Conservation (phyloP, 2,888 invertebrate genomes). For the Noctua janthe region DNA sequence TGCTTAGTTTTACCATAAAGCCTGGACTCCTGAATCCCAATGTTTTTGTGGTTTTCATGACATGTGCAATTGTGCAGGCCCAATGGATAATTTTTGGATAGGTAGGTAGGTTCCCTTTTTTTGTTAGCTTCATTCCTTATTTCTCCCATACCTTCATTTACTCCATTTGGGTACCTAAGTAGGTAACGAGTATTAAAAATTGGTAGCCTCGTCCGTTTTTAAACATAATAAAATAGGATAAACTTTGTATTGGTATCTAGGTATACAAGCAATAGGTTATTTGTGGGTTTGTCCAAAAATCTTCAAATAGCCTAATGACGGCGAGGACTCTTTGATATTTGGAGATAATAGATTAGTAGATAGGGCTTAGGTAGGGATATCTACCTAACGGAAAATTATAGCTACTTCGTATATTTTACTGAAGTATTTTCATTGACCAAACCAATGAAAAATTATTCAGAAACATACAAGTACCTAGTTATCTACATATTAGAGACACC, state of each 20-base stretch:
- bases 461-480: not conserved
- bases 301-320: not conserved
- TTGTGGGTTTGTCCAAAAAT: slow-evolving; percentile 13
- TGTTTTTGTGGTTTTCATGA: not conserved
- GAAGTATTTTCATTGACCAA: not conserved
- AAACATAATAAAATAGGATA: too few relatives aligned
- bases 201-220: too few relatives aligned
- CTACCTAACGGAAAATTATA: not conserved
- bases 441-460: not conserved
- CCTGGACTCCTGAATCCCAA: not conserved
- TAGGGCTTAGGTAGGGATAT: not conserved
- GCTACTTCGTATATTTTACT: not conserved
- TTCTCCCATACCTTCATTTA: too few relatives aligned
- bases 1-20: not conserved
- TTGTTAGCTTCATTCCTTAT: too few relatives aligned
- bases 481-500: not conserved
- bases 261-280: not conserved
- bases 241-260: too few relatives aligned
- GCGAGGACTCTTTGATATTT: not conserved
- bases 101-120: too few relatives aligned
- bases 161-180: too few relatives aligned
- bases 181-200: too few relatives aligned
- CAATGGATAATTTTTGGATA: not conserved
- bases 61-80: not conserved
- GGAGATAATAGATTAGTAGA: not conserved